Conservation (phyloP, 2,113 vertebrate genomes). For the Corydoras sp. region DNA sequence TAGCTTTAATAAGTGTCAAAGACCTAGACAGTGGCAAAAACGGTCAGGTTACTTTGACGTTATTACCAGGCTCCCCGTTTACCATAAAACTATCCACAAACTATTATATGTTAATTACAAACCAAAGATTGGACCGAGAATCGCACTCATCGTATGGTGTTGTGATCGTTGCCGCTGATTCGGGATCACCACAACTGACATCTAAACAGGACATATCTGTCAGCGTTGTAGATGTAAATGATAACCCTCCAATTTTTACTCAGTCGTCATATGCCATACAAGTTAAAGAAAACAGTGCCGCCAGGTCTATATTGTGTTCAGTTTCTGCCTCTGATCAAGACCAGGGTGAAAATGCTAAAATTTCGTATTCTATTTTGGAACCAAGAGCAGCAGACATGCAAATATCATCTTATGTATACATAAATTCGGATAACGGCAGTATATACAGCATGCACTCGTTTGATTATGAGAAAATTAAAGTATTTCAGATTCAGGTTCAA, state of each 20-base stretch:
- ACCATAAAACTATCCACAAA: constrained; percentile 47
- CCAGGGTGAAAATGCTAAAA: constrained; percentile 19
- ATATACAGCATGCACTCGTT: constrained; percentile 41
- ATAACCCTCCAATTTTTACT: constrained; percentile 61
- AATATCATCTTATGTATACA: constrained; percentile 69
- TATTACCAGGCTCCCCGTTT: constrained; percentile 42
- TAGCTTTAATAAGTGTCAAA: constrained; percentile 56
- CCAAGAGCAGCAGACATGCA: constrained; percentile 5
- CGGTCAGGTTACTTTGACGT: constrained; percentile 44
- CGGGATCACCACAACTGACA: constrained; percentile 65
- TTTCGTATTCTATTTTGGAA: constrained; percentile 34
- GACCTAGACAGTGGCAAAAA: constrained; percentile 58
- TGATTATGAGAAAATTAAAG: constrained; percentile 38
- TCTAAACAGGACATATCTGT: constrained; percentile 61
- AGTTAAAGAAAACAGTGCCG: constrained; percentile 66
- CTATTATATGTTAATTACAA: constrained; percentile 48
- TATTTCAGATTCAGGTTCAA: constrained; percentile 32
- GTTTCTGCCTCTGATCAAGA: constrained; percentile 30
- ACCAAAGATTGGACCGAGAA: constrained; percentile 57
- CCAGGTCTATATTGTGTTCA: constrained; percentile 21
- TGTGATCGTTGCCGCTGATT: constrained; percentile 70
- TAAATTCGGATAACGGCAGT: constrained; percentile 67
- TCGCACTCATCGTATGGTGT: constrained; percentile 65
- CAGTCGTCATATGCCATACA: constrained; percentile 62
- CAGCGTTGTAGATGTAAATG: constrained; percentile 54